These are phyloP conservation scores for Drosophila borealis DNA, from an alignment of 2,888 invertebrate species.

Conservation along the genomic window DNA sequence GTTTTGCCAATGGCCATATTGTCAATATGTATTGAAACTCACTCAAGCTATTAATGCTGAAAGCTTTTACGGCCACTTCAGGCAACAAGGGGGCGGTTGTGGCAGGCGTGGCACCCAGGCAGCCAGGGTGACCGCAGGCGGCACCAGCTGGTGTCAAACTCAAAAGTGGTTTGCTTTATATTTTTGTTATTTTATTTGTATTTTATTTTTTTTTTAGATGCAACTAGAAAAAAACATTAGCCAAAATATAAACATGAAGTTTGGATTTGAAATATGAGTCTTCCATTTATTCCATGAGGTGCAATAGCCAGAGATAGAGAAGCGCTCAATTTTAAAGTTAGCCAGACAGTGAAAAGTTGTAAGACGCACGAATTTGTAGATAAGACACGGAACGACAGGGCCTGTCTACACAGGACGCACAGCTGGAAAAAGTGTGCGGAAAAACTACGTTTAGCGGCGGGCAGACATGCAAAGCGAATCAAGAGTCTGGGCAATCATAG, in stretches of 20 bases:
- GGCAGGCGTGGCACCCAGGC: constrained; percentile 22
- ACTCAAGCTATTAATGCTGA: constrained; percentile 81
- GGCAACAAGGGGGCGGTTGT: constrained; percentile 44
- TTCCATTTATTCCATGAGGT: constrained; percentile 44
- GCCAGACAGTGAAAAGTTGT: constrained; percentile 40
- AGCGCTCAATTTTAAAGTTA: constrained; percentile 42
- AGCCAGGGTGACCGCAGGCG: constrained; percentile 64
- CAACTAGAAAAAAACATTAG: constrained; percentile 76
- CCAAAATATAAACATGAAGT: constrained; percentile 82
- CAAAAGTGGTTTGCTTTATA: constrained; percentile 80
- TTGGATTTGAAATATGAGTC: constrained; percentile 72
- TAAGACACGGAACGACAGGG: constrained; percentile 74
- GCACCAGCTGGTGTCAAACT: constrained; percentile 82
- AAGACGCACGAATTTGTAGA: constrained; percentile 66
- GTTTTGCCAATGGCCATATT: constrained; percentile 80
- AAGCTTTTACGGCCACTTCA: constrained; percentile 80
- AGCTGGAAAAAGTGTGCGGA: constrained; percentile 73
- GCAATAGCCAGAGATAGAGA: neutral
- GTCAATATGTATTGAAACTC: constrained; percentile 80
- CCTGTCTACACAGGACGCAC: constrained; percentile 71
- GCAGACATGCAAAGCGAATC: constrained; percentile 51
- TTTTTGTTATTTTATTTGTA: constrained; percentile 36
- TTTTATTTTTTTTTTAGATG: constrained; percentile 31
- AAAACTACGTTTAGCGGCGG: constrained; percentile 73
- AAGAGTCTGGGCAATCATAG: constrained; percentile 7